phyloP scores from a whole-genome alignment of 2,113 vertebrate genomes.

The Daubentonia madagascariensis region DNA sequence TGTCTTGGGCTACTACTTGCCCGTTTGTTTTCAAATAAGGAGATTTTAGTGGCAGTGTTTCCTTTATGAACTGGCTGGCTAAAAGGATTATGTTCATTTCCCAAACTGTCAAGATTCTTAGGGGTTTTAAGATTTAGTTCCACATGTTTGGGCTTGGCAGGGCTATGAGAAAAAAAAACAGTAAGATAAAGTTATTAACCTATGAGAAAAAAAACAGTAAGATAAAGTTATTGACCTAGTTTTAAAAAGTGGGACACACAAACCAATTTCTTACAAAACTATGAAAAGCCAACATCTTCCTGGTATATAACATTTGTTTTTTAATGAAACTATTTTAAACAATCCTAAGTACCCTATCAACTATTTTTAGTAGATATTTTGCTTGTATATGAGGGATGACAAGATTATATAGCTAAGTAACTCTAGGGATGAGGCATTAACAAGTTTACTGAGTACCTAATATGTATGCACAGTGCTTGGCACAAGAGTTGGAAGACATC shows the following conservation, averaged over 20 bases:
- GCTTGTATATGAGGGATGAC: not conserved
- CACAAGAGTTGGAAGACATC: not conserved
- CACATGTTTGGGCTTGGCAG: conserved; percentile 86
- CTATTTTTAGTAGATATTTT: not conserved
- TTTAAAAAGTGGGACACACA: not conserved
- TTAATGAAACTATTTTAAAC: not conserved
- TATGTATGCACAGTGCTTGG: not conserved
- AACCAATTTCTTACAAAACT: not conserved
- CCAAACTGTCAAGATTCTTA: conserved; percentile 76
- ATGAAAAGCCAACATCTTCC: not conserved
- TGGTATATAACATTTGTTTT: not conserved
- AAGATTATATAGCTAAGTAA: conserved; percentile 4
- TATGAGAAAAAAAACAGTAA: conserved; percentile 63
- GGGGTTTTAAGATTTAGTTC: conserved; percentile 85
- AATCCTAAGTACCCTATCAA: not conserved
- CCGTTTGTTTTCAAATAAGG: conserved; percentile 87
- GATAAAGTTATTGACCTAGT: conserved; percentile 38
- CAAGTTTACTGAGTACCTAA: not conserved
- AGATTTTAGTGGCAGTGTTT: conserved; percentile 89
- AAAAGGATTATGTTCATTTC: conserved; percentile 78
- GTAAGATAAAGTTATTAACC: conserved; percentile 46
- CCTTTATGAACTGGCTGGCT: conserved; percentile 84
- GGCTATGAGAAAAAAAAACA: conserved; percentile 79
- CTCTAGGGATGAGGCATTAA: not conserved
- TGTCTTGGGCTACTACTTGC: conserved; percentile 81